phyloP scores from a whole-genome alignment of 1,140 invertebrate species.

The Ostrea denselamellosa region DNA sequence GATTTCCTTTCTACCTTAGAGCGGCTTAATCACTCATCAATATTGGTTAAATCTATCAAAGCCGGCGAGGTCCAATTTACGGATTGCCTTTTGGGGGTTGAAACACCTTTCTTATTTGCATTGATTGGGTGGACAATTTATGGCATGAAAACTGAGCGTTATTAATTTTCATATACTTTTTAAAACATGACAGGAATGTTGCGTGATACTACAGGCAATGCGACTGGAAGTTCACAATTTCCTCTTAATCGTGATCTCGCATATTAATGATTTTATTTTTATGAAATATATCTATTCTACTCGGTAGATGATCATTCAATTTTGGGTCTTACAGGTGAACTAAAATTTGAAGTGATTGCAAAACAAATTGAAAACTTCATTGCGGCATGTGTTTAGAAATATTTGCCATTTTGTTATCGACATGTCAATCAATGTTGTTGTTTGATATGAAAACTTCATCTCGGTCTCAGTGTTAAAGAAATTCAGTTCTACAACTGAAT shows the following conservation, averaged over 20 bases:
- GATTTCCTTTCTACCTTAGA: not conserved
- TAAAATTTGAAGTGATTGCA: too few species aligned
- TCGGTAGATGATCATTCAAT: too few species aligned
- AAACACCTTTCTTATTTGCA: not conserved
- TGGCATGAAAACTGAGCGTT: not conserved
- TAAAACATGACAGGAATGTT: not conserved
- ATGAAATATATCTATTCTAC: too few species aligned
- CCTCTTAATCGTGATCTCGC: not conserved
- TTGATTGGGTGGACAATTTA: not conserved
- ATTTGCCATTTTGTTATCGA: too few species aligned
- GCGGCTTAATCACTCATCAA: not conserved
- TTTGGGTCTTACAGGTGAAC: too few species aligned
- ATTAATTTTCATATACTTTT: constrained; percentile 13
- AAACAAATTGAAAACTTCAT: too few species aligned
- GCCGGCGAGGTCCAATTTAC: not conserved
- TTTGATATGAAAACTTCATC: too few species aligned
- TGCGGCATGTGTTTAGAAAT: too few species aligned
- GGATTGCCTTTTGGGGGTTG: not conserved
- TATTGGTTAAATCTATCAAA: not conserved
- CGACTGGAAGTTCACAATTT: not conserved
- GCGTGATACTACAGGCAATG: not conserved
- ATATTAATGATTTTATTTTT: not conserved
- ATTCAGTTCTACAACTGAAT: too few species aligned
- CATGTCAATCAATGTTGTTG: too few species aligned
- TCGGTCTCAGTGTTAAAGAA: too few species aligned